Conservation (phyloP, 1,140 invertebrate species). For the Orchesella cincta region DNA sequence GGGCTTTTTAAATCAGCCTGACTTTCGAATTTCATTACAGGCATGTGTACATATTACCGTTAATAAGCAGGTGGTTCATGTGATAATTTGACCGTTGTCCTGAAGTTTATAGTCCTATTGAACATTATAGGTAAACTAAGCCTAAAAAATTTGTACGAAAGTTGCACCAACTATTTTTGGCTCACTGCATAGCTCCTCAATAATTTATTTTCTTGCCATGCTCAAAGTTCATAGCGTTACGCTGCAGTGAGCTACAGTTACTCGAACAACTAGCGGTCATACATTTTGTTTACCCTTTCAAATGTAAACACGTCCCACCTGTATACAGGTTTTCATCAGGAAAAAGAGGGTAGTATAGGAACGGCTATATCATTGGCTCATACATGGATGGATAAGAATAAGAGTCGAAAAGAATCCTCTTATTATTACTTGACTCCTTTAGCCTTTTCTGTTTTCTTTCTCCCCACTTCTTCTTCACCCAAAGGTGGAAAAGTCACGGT, state of each 20-base stretch:
- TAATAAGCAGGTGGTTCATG: no score
- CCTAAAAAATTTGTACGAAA: no score
- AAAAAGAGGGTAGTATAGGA: constrained; percentile 18
- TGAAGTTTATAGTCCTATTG: no score
- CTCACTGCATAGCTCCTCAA: neutral
- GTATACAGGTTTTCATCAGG: constrained; percentile 10
- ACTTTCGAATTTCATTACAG: no score
- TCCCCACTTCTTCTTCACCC: neutral
- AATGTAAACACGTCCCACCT: constrained; percentile 18
- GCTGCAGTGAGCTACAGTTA: no score
- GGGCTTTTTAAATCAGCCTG: no score
- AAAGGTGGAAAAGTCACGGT: constrained; percentile 18
- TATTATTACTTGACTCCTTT: constrained; percentile 11
- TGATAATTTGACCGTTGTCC: no score
- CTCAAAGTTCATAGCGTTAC: no score
- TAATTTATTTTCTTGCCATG: neutral
- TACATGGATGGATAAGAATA: neutral
- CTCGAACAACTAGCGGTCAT: no score
- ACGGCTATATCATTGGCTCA: no score
- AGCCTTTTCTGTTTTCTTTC: neutral
- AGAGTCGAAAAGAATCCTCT: neutral
- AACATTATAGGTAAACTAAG: no score
- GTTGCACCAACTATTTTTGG: constrained; percentile 4
- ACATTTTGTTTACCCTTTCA: neutral
- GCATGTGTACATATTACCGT: no score